Percentiles rank a stretch among this genome's conserved stretches.
Evolutionary conservation across 2,888 invertebrate species (phyloP).

Genomic region (Cerastoderma edule): DNA sequence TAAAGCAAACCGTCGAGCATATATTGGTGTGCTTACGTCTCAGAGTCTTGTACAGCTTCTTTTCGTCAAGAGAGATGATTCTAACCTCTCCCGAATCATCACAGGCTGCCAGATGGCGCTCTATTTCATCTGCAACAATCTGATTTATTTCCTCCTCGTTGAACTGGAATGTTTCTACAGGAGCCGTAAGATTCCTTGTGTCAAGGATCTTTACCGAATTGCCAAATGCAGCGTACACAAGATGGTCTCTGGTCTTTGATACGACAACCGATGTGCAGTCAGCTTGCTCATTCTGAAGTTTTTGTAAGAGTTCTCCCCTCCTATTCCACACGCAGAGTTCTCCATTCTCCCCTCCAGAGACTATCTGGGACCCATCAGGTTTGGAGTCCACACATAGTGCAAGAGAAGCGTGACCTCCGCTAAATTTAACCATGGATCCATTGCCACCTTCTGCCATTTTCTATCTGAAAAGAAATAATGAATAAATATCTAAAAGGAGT

Average conservation of each 20-base stretch:
- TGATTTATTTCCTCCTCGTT: conserved; percentile 82
- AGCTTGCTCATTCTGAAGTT: conserved; percentile 59
- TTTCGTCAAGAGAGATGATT: conserved; percentile 77
- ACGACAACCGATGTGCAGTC: conserved; percentile 78
- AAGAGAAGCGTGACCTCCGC: conserved; percentile 71
- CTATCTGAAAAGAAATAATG: no score
- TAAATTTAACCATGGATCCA: conserved; percentile 36
- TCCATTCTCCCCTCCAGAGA: conserved; percentile 76
- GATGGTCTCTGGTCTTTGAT: conserved; percentile 70
- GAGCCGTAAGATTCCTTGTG: conserved; percentile 62
- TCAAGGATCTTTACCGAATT: conserved; percentile 73
- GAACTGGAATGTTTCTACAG: conserved; percentile 67
- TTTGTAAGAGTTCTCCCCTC: conserved; percentile 63
- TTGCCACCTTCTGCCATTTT: conserved; percentile 20
- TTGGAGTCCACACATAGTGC: conserved; percentile 75
- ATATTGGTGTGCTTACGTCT: conserved; percentile 81
- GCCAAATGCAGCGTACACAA: conserved; percentile 76
- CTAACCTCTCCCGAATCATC: conserved; percentile 82
- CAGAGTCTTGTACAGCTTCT: conserved; percentile 78
- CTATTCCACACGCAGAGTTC: conserved; percentile 75
- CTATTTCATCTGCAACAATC: conserved; percentile 77
- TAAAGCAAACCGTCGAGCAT: conserved; percentile 79
- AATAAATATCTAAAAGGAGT: no score
- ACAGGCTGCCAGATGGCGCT: conserved; percentile 79
- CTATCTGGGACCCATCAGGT: conserved; percentile 60